phyloP scores from a whole-genome alignment of 1,140 invertebrate genomes.

The Diachasmimorpha longicaudata region DNA sequence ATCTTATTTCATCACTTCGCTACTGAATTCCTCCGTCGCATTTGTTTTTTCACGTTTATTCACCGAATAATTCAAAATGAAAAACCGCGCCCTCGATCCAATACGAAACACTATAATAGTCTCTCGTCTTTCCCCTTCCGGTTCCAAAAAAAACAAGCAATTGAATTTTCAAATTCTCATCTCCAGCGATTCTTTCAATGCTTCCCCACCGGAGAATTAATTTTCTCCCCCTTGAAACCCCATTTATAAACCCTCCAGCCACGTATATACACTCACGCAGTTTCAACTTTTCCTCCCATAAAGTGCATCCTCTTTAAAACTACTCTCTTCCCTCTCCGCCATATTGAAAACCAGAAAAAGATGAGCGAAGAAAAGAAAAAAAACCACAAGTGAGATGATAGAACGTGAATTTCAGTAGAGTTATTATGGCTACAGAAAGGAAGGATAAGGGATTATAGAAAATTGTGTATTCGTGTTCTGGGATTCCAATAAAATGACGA shows the following conservation, averaged over 20 bases:
- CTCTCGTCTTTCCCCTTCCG: neutral
- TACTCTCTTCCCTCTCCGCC: neutral
- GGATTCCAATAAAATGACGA: too few species aligned
- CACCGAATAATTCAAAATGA: too few species aligned
- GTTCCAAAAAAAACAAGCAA: too few species aligned
- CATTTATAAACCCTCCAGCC: neutral
- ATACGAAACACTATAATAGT: too few species aligned
- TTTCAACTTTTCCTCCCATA: neutral
- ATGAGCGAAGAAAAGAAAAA: neutral
- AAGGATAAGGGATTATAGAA: constrained; percentile 1
- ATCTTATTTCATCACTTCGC: too few species aligned
- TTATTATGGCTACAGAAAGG: neutral
- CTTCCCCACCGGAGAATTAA: neutral
- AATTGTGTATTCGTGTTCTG: constrained; percentile 6
- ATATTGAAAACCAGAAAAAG: neutral
- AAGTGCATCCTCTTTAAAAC: constrained; percentile 7
- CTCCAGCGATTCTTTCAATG: neutral
- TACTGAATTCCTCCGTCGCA: too few species aligned
- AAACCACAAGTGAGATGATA: neutral
- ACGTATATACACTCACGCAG: neutral
- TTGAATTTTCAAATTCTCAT: neutral
- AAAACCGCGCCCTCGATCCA: too few species aligned
- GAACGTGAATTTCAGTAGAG: neutral
- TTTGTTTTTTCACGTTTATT: too few species aligned
- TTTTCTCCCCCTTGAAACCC: neutral